phyloP scores from a whole-genome alignment of 2,888 invertebrate genomes.

The Hydrotaea diabolus region DNA sequence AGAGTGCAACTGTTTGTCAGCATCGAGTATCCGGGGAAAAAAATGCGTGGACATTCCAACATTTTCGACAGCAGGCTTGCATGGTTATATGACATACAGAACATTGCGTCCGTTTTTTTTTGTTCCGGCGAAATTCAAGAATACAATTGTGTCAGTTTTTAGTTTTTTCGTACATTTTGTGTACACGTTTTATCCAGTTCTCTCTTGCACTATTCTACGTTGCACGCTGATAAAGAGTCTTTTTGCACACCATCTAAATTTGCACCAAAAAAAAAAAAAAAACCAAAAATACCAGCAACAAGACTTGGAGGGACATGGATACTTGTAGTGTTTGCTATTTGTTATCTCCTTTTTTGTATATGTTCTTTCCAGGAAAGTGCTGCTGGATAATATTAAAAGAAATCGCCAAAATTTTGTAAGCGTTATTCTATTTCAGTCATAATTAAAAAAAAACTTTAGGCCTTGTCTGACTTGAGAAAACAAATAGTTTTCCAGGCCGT shows the following conservation, averaged over 20 bases:
- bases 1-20: constrained; percentile 13
- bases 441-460: no score
- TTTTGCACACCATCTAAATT: background rate
- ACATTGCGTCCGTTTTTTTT: background rate
- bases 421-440: no score
- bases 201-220: background rate
- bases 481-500: no score
- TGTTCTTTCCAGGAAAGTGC: background rate
- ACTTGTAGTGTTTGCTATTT: background rate
- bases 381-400: no score
- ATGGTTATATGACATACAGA: constrained; percentile 3
- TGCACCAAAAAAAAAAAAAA: background rate
- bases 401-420: no score
- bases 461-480: no score
- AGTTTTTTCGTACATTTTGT: background rate
- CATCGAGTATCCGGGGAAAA: background rate
- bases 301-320: background rate
- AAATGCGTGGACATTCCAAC: constrained; percentile 20
- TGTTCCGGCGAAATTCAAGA: background rate
- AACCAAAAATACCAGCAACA: no score
- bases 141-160: background rate
- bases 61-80: background rate
- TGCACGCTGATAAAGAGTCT: background rate
- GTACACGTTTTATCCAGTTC: constrained; percentile 3
- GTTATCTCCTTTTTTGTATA: background rate